Evolutionary conservation across 1,140 invertebrate genomes (phyloP), one percentile per base, ranked within the genome.

Genomic region (Apolygus lucorum): DNA sequence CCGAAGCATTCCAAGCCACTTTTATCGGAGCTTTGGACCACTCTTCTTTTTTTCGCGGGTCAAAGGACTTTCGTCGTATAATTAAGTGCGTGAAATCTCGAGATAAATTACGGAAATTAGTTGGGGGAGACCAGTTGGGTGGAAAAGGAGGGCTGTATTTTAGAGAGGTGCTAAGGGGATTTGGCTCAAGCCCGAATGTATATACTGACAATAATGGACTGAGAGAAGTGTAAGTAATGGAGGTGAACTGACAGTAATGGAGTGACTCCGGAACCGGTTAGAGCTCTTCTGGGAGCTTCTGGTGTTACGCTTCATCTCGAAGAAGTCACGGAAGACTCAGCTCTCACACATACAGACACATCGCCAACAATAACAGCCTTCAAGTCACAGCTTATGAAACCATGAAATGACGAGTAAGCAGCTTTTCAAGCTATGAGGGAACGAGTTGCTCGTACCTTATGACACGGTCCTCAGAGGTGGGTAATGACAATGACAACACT

Each of bases 151-250:
- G 17, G 34, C 17, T 49, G 34, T 49, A 49, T 49, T 49, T 49
- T 49, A 49, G 34, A 49, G 34, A 49, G 34, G 34, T 49, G 34
- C 34, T 49, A 49, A 49, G 34, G 34, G 34, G 34, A 49, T 49
- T 49, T 49, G 17, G 34, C 34, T 17, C 8, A 17, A 11, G 34
- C 34, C 34, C 34, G 34, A 49, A 49, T 49, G 34, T 49, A 49
- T n/a, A n/a, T 49, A 49, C 34, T 49, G 34, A 49, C 34, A 49
- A 49, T 49, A 49, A 49, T 49, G 34, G 34, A 49, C 34, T 49
- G 34, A 17, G 34, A 49, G 34, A 49, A 49, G 34, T 49, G 34
- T 49, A 49, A 49, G 34, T 49, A 49, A 49, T 49, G 34, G 34
- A 49, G 34, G 8, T 49, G 34, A 49, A 49, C 34, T 49, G 34